A percentile compares a stretch with the other conserved stretches of the same genome.
Evolutionary conservation across 2,888 invertebrate genomes (phyloP).

Genomic region (Sabatieria punctata): DNA sequence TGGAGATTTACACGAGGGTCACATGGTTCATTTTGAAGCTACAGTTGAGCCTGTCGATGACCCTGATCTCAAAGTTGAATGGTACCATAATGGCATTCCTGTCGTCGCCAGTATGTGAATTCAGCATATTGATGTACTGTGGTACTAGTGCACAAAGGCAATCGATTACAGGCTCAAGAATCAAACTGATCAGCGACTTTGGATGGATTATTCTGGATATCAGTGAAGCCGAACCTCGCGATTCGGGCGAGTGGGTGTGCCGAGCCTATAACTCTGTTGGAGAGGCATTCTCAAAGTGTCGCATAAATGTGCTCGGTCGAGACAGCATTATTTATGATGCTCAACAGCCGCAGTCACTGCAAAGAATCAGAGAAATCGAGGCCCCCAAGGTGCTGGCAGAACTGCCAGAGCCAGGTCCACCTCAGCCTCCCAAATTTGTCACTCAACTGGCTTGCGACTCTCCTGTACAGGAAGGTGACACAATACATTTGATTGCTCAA

Average conservation of each 20-base stretch:
- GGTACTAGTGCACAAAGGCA: too few species aligned
- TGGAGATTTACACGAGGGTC: slow-evolving; percentile 46
- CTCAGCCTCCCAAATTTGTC: slow-evolving; percentile 59
- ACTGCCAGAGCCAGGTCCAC: slow-evolving; percentile 12
- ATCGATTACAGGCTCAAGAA: slow-evolving; percentile 57
- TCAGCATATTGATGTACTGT: too few species aligned
- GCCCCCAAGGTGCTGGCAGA: slow-evolving; percentile 19
- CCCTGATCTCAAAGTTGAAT: slow-evolving; percentile 71
- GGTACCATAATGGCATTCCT: slow-evolving; percentile 79
- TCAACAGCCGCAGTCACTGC: slow-evolving; percentile 77
- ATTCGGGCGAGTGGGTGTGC: slow-evolving; percentile 79
- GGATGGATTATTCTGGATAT: slow-evolving; percentile 85
- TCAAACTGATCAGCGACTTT: slow-evolving; percentile 83
- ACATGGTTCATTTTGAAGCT: slow-evolving; percentile 75
- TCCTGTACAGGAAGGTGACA: slow-evolving; percentile 67
- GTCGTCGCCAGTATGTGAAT: slow-evolving; percentile 47
- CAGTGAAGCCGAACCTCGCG: slow-evolving; percentile 46
- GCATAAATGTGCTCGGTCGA: slow-evolving; percentile 16
- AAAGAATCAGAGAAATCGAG: slow-evolving; percentile 42
- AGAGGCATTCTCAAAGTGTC: slow-evolving; percentile 57
- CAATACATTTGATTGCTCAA: slow-evolving; percentile 78
- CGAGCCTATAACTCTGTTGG: slow-evolving; percentile 78
- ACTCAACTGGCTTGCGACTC: slow-evolving; percentile 65
- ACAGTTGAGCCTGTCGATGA: slow-evolving; percentile 76
- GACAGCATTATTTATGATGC: slow-evolving; percentile 61